Conservation (phyloP, 2,888 invertebrate species). For the Sinhomidia bicolor region DNA sequence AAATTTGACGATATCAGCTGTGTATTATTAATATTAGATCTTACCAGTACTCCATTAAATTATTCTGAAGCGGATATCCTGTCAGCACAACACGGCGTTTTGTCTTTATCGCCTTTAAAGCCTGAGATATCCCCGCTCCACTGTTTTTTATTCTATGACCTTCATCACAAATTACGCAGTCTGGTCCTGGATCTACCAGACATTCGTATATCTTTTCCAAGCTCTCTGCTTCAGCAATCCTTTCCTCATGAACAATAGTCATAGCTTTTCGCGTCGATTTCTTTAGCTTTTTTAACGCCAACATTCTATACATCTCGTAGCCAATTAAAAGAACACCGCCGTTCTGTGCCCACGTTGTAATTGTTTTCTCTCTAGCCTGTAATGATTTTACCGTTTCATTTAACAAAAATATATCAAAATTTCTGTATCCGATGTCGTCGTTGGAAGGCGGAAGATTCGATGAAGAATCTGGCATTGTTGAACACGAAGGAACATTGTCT, state of each 20-base stretch:
- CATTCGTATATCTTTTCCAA: constrained; percentile 88
- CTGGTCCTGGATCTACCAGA: constrained; percentile 94
- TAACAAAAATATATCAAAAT: constrained; percentile 93
- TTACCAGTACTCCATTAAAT: constrained; percentile 87
- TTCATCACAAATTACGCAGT: constrained; percentile 95
- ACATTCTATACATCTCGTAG: constrained; percentile 96
- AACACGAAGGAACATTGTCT: constrained; percentile 21
- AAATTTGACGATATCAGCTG: too few species aligned
- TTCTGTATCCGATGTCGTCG: constrained; percentile 85
- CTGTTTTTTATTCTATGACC: constrained; percentile 99
- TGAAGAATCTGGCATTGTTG: constrained; percentile 1
- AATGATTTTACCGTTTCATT: constrained; percentile 97
- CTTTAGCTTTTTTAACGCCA: constrained; percentile 90
- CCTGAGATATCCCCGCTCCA: constrained; percentile 97
- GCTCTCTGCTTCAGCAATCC: constrained; percentile 84
- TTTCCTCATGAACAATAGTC: constrained; percentile 84
- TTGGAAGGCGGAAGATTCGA: neutral
- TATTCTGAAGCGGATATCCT: constrained; percentile 99
- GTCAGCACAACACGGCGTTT: constrained; percentile 97
- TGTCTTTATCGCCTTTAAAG: constrained; percentile 96
- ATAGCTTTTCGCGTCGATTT: constrained; percentile 84
- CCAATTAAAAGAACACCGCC: constrained; percentile 98
- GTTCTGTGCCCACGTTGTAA: constrained; percentile 89
- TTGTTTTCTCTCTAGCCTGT: constrained; percentile 91
- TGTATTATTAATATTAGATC: too few species aligned